These are phyloP conservation scores for Leuciscus idus DNA, from an alignment of 2,113 vertebrate genomes.

Conservation along the genomic window DNA sequence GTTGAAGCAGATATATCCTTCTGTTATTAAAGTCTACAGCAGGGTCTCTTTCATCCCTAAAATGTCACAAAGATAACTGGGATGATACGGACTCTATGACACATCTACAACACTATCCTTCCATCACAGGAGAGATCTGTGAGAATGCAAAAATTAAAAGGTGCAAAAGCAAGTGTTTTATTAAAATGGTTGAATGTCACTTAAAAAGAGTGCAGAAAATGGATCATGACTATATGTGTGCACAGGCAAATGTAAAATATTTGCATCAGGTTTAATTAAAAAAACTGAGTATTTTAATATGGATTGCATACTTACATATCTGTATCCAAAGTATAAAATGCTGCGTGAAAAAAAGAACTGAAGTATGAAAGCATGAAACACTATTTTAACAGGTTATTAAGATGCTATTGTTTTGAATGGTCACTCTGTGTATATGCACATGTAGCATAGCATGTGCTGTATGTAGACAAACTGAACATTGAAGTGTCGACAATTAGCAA, in stretches of 20 bases:
- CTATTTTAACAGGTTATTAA: neutral
- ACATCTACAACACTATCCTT: slow-evolving; percentile 22
- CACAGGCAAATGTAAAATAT: neutral
- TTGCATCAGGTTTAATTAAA: no score
- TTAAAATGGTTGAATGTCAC: neutral
- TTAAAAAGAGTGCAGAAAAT: neutral
- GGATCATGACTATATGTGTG: neutral
- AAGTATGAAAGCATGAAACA: neutral
- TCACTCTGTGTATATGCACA: neutral
- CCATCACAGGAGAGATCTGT: slow-evolving; percentile 1
- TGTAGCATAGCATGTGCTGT: neutral
- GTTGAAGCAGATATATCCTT: slow-evolving; percentile 38
- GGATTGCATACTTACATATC: neutral
- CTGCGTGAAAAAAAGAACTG: neutral
- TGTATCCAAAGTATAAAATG: neutral
- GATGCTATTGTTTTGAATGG: neutral
- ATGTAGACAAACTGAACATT: neutral
- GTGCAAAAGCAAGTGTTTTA: neutral
- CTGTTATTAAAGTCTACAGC: slow-evolving; percentile 40
- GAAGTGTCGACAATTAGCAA: neutral
- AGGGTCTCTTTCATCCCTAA: slow-evolving; percentile 38
- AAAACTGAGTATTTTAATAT: neutral
- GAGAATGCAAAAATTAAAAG: slow-evolving; percentile 15
- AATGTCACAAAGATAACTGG: slow-evolving; percentile 39
- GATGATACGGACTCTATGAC: slow-evolving; percentile 30